Evolutionary conservation across 2,113 vertebrate species (phyloP).

Genomic region (Jacana jacana): DNA sequence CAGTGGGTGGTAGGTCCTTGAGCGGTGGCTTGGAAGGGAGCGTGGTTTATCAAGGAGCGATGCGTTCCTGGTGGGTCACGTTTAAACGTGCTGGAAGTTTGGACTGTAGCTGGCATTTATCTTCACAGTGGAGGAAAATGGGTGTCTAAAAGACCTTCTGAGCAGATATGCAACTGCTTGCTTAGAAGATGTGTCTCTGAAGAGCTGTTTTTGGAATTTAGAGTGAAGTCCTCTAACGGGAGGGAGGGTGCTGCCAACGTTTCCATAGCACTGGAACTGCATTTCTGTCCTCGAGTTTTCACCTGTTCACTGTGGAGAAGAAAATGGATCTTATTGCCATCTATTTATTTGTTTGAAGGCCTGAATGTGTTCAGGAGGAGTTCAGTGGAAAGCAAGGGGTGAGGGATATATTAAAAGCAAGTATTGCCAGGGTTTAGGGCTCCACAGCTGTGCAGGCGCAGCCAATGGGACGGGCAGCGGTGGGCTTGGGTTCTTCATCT

Average conservation of each 20-base stretch:
- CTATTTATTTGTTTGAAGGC: background rate
- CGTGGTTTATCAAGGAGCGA: background rate
- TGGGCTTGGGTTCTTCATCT: background rate
- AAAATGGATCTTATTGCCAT: background rate
- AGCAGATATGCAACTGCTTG: background rate
- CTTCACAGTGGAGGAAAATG: background rate
- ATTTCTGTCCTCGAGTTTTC: background rate
- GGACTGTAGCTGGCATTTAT: background rate
- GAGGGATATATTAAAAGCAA: background rate
- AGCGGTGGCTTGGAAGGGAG: background rate
- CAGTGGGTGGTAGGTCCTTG: background rate
- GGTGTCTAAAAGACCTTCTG: background rate
- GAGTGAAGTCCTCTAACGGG: background rate
- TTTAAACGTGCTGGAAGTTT: background rate
- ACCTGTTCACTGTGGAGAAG: background rate
- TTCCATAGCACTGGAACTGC: background rate
- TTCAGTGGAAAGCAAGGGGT: background rate
- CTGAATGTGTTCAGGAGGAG: background rate
- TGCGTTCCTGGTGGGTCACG: rapidly evolving
- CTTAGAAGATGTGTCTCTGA: background rate
- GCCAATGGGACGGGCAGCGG: background rate
- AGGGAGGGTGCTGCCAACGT: background rate
- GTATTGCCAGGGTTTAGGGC: background rate
- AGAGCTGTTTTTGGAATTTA: background rate
- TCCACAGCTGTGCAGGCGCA: background rate